Conservation (phyloP, 2,797 vertebrate genomes). For the Hippoglossus hippoglossus region DNA sequence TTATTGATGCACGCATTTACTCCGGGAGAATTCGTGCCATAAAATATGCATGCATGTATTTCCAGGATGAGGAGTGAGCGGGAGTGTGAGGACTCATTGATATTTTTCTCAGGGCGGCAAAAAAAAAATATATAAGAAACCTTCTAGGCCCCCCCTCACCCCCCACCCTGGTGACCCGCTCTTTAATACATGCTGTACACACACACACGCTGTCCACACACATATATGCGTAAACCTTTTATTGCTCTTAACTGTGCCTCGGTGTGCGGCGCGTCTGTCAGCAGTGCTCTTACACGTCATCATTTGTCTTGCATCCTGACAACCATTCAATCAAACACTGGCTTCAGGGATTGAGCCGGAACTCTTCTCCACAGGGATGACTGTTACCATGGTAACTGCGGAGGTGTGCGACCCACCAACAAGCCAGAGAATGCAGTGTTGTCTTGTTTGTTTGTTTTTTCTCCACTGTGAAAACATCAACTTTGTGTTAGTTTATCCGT, state of each 20-base stretch:
- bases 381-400: constrained; percentile 77
- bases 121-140: constrained; percentile 15
- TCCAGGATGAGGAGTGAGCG: constrained; percentile 25
- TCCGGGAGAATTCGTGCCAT: constrained; percentile 25
- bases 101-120: constrained; percentile 63
- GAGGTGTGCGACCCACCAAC: constrained; percentile 64
- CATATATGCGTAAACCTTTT: constrained; percentile 9
- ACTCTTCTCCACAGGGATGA: constrained; percentile 62
- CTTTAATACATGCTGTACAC: constrained; percentile 36
- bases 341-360: constrained; percentile 66
- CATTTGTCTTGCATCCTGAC: constrained; percentile 68
- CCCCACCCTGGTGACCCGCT: constrained; percentile 28
- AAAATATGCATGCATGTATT: constrained; percentile 46
- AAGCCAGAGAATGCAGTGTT: constrained; percentile 50
- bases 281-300: constrained; percentile 60
- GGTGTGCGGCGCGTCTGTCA: constrained; percentile 66
- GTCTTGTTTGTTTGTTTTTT: constrained; percentile 36
- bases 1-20: constrained; percentile 26
- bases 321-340: constrained; percentile 78
- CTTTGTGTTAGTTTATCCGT: constrained; percentile 44
- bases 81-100: constrained; percentile 45
- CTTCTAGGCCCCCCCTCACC: constrained; percentile 23
- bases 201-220: constrained; percentile 10
- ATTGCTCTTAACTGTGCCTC: constrained; percentile 53
- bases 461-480: constrained; percentile 43